Evolutionary conservation across 2,113 vertebrate genomes (phyloP).

Genomic region (Trematocara zebra): DNA sequence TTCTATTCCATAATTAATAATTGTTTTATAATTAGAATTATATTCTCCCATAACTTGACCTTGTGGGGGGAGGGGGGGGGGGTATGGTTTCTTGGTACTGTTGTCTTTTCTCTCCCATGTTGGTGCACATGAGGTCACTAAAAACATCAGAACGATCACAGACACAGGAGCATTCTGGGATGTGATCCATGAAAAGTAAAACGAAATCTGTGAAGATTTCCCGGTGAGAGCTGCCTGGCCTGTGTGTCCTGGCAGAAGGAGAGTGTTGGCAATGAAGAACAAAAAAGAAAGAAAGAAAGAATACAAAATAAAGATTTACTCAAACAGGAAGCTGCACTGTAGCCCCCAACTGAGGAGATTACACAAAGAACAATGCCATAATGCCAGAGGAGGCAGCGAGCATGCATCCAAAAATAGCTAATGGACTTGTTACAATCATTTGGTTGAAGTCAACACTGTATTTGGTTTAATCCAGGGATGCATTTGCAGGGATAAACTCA

Average conservation of each 20-base stretch:
- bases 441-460: slow-evolving; percentile 10
- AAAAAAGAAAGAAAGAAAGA: neutral
- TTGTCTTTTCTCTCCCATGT: neutral
- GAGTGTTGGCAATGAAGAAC: neutral
- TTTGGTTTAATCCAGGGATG: slow-evolving; percentile 17
- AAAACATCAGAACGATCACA: neutral
- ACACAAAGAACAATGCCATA: slow-evolving; percentile 49
- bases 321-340: slow-evolving; percentile 19
- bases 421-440: slow-evolving; percentile 20
- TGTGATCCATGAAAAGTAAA: neutral
- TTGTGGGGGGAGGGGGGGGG: neutral
- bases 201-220: neutral
- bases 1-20: neutral
- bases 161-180: neutral
- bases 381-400: slow-evolving; percentile 14
- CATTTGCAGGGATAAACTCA: slow-evolving; percentile 11
- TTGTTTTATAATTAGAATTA: neutral
- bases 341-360: slow-evolving; percentile 31
- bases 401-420: slow-evolving; percentile 32
- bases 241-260: slow-evolving; percentile 20
- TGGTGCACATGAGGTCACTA: neutral
- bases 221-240: neutral
- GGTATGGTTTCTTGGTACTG: neutral
- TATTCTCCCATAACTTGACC: neutral
- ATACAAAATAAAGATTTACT: neutral